Evolutionary conservation across 1,140 invertebrate genomes (phyloP).

Genomic region (Carposina sasakii): DNA sequence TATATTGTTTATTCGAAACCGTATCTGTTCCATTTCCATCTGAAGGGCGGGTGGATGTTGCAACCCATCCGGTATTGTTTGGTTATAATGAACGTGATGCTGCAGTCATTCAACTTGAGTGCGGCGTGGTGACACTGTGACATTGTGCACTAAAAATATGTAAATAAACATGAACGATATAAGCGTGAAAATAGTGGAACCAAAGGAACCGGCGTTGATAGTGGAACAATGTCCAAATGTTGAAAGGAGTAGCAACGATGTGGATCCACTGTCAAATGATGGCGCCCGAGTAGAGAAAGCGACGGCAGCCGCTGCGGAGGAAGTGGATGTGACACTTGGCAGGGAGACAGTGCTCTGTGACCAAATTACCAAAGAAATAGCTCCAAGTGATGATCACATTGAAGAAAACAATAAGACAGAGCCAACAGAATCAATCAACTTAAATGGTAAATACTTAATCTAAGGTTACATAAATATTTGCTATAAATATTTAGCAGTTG

Average conservation of each 20-base stretch:
- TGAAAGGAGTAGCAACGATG: too few species aligned
- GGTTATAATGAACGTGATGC: slow-evolving; percentile 43
- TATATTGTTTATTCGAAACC: slow-evolving; percentile 18
- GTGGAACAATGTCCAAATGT: too few species aligned
- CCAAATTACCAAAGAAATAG: slow-evolving; percentile 61
- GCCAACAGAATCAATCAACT: too few species aligned
- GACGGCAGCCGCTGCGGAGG: slow-evolving; percentile 31
- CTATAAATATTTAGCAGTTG: too few species aligned
- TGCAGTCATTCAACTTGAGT: slow-evolving; percentile 45
- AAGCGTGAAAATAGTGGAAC: slow-evolving; percentile 65
- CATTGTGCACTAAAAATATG: slow-evolving; percentile 62
- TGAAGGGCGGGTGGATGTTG: too few species aligned
- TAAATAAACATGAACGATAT: slow-evolving; percentile 72
- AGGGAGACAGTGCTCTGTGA: slow-evolving; percentile 50
- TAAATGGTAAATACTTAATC: too few species aligned
- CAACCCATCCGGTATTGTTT: too few species aligned
- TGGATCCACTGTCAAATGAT: slow-evolving; percentile 59
- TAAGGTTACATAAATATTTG: too few species aligned
- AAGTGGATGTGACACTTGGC: slow-evolving; percentile 24
- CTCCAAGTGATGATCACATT: slow-evolving; percentile 39
- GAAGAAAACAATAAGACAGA: too few species aligned
- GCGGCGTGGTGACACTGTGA: slow-evolving; percentile 57
- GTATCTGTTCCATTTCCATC: not conserved
- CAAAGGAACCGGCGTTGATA: slow-evolving; percentile 44
- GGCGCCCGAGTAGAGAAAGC: slow-evolving; percentile 26